phyloP scores from a whole-genome alignment of 1,140 invertebrate species.

The Laupala kohalensis region DNA sequence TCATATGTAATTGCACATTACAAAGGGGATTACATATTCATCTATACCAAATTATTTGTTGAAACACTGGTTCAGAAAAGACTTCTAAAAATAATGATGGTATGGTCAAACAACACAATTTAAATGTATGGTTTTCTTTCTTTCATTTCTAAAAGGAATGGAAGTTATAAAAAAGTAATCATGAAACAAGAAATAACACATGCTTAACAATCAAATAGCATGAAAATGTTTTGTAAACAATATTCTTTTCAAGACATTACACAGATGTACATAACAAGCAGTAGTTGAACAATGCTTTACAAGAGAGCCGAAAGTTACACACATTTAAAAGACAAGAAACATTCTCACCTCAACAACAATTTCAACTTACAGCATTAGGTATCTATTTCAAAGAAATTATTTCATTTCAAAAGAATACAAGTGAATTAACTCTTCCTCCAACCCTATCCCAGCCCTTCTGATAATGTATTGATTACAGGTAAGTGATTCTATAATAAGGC shows the following conservation, averaged over 20 bases:
- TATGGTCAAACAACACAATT: background rate
- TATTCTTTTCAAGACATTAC: background rate
- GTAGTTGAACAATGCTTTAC: background rate
- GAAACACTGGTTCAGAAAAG: background rate
- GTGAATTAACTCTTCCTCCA: background rate
- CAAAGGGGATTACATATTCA: background rate
- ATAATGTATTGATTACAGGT: background rate
- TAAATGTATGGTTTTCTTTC: too few relatives aligned
- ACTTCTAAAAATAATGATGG: background rate
- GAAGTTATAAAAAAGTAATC: too few relatives aligned
- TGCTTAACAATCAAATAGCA: too few relatives aligned
- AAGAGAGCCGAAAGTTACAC: background rate
- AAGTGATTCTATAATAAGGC: background rate
- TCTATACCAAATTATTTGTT: background rate
- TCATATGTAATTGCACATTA: background rate
- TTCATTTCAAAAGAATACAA: background rate
- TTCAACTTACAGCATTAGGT: background rate
- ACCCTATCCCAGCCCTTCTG: background rate
- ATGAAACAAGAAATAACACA: too few relatives aligned
- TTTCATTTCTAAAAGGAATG: too few relatives aligned
- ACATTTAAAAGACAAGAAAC: background rate
- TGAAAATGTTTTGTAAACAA: too few relatives aligned
- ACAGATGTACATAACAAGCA: background rate
- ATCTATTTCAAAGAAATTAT: background rate
- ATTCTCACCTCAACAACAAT: background rate